phyloP scores from a whole-genome alignment of 1,140 invertebrate species.

The Kradibia gibbosae region DNA sequence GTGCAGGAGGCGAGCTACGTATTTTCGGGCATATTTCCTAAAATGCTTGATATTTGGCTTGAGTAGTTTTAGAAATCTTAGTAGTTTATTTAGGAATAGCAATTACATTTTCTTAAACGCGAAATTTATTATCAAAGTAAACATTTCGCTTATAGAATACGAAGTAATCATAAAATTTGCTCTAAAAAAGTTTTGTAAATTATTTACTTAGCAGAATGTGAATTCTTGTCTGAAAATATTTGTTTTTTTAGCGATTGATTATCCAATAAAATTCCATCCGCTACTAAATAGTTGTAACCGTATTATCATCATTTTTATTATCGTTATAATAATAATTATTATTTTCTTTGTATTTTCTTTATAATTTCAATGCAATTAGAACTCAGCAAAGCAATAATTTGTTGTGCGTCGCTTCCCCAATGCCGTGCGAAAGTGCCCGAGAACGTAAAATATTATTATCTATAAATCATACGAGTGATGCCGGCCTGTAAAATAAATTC shows the following conservation, averaged over 20 bases:
- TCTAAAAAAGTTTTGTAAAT: not conserved
- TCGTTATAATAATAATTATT: too few relatives aligned
- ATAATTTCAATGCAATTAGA: not conserved
- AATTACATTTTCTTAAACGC: not conserved
- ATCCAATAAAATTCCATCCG: too few relatives aligned
- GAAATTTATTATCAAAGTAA: slow-evolving; percentile 14
- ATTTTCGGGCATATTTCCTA: slow-evolving; percentile 21
- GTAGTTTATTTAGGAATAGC: slow-evolving; percentile 12
- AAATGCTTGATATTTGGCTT: slow-evolving; percentile 12
- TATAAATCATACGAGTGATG: slow-evolving; percentile 51
- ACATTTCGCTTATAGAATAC: not conserved
- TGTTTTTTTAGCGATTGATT: too few relatives aligned
- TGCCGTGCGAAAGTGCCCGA: slow-evolving; percentile 60
- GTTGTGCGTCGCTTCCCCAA: slow-evolving; percentile 48
- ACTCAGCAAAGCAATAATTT: not conserved
- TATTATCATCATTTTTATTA: too few relatives aligned
- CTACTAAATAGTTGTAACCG: too few relatives aligned
- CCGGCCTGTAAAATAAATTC: not conserved
- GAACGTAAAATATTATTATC: slow-evolving; percentile 51
- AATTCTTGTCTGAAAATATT: too few relatives aligned
- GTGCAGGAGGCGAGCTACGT: slow-evolving; percentile 31
- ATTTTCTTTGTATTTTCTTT: not conserved
- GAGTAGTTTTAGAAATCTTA: slow-evolving; percentile 9
- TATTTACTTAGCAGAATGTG: not conserved
- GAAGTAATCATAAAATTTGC: not conserved